phyloP scores from a whole-genome alignment of 2,797 vertebrate genomes.

The Danio kyathit region DNA sequence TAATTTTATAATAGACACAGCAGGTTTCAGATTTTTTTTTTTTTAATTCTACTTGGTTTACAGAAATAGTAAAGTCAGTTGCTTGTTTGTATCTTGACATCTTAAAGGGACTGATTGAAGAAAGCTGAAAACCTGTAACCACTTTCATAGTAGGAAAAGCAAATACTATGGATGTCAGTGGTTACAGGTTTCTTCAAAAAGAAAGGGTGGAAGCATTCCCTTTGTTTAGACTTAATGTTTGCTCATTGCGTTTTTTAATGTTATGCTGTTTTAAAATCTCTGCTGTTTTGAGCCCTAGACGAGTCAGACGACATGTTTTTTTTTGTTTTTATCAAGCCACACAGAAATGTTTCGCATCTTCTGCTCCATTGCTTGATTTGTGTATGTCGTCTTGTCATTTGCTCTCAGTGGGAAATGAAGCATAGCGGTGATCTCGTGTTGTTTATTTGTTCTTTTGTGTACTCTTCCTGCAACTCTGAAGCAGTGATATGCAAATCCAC shows the following conservation, averaged over 20 bases:
- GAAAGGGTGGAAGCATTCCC: too few relatives aligned
- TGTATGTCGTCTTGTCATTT: slow-evolving; percentile 37
- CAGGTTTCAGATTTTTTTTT: not conserved
- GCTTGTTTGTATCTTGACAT: not conserved
- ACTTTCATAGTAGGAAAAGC: too few relatives aligned
- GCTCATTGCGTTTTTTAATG: not conserved
- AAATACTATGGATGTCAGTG: too few relatives aligned
- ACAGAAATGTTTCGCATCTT: slow-evolving; percentile 27
- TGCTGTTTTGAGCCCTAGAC: not conserved
- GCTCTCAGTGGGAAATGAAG: slow-evolving; percentile 32
- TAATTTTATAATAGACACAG: too few relatives aligned
- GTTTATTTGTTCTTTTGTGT: slow-evolving; percentile 47
- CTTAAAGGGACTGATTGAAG: too few relatives aligned
- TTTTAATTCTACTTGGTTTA: not conserved
- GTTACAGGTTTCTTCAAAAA: too few relatives aligned
- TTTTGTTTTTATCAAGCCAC: slow-evolving; percentile 24
- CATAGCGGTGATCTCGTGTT: slow-evolving; percentile 24
- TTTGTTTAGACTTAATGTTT: too few relatives aligned
- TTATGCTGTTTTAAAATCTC: not conserved
- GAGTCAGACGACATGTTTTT: not conserved
- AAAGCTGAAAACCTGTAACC: too few relatives aligned
- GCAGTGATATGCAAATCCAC: slow-evolving; percentile 49
- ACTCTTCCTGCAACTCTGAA: slow-evolving; percentile 17
- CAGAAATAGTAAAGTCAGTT: not conserved
- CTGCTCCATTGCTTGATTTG: slow-evolving; percentile 27